phyloP scores from a whole-genome alignment of 2,113 vertebrate genomes.

The Hemichromis elongatus region DNA sequence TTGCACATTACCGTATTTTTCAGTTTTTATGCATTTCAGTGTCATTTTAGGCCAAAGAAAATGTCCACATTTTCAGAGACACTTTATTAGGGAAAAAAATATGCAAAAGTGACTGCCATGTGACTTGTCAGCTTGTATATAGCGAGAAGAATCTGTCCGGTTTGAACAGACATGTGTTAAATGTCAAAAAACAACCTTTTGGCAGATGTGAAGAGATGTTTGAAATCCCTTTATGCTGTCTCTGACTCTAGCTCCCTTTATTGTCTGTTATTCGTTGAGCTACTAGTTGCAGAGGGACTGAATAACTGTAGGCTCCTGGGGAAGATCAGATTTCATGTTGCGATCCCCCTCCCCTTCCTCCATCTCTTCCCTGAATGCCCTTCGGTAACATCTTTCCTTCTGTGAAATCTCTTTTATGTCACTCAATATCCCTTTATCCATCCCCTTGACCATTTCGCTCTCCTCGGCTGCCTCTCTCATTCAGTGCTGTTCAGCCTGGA shows the following conservation, averaged over 20 bases:
- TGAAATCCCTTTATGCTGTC: not conserved
- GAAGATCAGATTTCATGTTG: constrained; percentile 58
- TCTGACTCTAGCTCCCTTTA: not conserved
- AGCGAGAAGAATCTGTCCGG: not conserved
- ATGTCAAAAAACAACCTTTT: not conserved
- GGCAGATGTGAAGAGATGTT: not conserved
- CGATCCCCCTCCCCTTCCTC: constrained; percentile 14
- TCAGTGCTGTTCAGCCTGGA: constrained; percentile 21
- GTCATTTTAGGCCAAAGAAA: not conserved
- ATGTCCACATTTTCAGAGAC: not conserved
- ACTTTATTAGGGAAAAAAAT: not conserved
- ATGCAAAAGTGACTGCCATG: not conserved
- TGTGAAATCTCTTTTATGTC: constrained; percentile 61
- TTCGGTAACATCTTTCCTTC: constrained; percentile 42
- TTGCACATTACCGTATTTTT: not conserved
- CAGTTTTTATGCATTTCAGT: not conserved
- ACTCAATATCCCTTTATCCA: constrained; percentile 51
- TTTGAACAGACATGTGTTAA: constrained; percentile 4
- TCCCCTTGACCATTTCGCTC: constrained; percentile 20
- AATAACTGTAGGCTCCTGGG: constrained; percentile 34
- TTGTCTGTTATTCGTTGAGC: constrained; percentile 49
- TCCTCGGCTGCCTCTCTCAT: not conserved
- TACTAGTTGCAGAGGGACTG: constrained; percentile 26
- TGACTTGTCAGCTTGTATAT: not conserved
- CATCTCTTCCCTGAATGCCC: constrained; percentile 39